Evolutionary conservation across 2,113 vertebrate genomes (phyloP).

Genomic region (Gyps fulvus): DNA sequence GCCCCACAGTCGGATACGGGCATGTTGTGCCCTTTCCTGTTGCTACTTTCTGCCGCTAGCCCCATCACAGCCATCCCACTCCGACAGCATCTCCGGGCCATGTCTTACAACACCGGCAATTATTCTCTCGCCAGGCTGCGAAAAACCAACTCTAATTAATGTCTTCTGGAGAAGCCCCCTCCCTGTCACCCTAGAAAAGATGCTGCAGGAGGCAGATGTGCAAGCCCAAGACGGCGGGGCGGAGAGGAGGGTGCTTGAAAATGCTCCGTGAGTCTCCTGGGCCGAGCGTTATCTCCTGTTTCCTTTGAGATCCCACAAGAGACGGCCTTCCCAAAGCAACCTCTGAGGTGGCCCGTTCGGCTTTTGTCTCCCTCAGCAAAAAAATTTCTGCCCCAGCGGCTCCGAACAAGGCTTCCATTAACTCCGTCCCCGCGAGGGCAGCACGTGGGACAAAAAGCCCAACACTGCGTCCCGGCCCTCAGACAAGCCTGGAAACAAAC

Average conservation of each 20-base stretch:
- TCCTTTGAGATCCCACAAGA: slow-evolving; percentile 80
- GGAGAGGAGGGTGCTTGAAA: neutral
- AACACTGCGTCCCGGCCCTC: slow-evolving; percentile 89
- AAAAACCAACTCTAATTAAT: slow-evolving; percentile 64
- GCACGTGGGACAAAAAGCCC: slow-evolving; percentile 88
- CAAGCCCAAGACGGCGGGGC: neutral
- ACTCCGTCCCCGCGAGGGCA: slow-evolving; percentile 87
- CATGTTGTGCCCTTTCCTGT: neutral
- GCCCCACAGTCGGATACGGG: accelerated
- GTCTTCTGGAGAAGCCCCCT: neutral
- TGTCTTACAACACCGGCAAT: neutral
- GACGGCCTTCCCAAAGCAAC: slow-evolving; percentile 75
- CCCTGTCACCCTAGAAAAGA: neutral
- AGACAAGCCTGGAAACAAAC: slow-evolving; percentile 98
- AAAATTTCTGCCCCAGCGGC: slow-evolving; percentile 90
- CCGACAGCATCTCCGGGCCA: accelerated
- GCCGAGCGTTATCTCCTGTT: slow-evolving; percentile 70
- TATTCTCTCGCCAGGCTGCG: slow-evolving; percentile 47
- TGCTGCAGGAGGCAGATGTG: slow-evolving; percentile 61
- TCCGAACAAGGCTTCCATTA: slow-evolving; percentile 95
- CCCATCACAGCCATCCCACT: neutral
- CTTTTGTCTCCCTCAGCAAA: slow-evolving; percentile 86
- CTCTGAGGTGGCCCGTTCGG: slow-evolving; percentile 80
- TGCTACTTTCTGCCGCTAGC: neutral
- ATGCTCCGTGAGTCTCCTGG: slow-evolving; percentile 14